A percentile compares a stretch with the other conserved stretches of the same genome.
Conservation (phyloP, 2,888 invertebrate genomes). For the Xylophagus ater region DNA sequence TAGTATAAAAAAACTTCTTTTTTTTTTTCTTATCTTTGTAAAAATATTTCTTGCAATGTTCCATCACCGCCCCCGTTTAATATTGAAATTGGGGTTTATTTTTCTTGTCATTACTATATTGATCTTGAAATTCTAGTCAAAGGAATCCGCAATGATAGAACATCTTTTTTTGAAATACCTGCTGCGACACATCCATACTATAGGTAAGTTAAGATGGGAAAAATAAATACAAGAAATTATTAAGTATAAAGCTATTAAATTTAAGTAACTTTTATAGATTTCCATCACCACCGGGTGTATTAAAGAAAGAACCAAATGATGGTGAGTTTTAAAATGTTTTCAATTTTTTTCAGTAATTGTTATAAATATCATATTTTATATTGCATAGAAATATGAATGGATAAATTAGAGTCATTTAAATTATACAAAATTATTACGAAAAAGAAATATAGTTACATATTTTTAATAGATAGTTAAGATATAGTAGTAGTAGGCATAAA, state of each 20-base stretch:
- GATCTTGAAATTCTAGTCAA: constrained; percentile 28
- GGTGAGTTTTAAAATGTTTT: constrained; percentile 11
- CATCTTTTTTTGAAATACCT: constrained; percentile 40
- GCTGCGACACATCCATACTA: constrained; percentile 41
- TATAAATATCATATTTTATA: neutral
- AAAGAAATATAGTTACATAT: too few relatives aligned
- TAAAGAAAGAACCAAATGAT: constrained; percentile 13
- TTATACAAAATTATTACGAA: neutral
- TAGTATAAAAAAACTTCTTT: constrained; percentile 8
- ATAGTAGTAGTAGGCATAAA: too few relatives aligned
- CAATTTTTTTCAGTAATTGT: neutral
- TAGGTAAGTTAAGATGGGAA: constrained; percentile 27
- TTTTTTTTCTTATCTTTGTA: constrained; percentile 11
- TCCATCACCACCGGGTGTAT: constrained; percentile 9
- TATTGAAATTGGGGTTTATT: too few relatives aligned
- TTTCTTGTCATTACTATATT: constrained; percentile 5
- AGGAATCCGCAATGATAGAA: constrained; percentile 40
- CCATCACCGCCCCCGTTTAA: too few relatives aligned
- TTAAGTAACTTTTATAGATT: constrained; percentile 11
- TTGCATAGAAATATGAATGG: neutral
- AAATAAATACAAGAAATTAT: too few relatives aligned
- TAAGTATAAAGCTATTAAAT: neutral
- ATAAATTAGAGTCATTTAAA: neutral
- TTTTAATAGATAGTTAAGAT: too few relatives aligned
- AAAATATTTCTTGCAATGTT: constrained; percentile 5